phyloP scores from a whole-genome alignment of 92 coral and sea anemone species.

The Phenganax stokvisi region DNA sequence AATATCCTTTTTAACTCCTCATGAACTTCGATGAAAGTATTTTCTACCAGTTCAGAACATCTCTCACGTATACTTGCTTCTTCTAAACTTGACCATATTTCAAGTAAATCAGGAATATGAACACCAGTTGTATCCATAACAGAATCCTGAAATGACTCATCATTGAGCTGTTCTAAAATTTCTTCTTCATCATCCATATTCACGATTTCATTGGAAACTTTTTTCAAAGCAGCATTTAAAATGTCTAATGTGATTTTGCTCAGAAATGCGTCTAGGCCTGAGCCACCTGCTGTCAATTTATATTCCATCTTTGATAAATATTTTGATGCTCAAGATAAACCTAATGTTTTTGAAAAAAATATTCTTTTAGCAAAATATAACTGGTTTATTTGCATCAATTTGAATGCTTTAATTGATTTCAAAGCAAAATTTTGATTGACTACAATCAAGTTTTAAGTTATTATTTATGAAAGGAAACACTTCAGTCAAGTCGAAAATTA shows the following conservation, averaged over 20 bases:
- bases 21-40: neutral
- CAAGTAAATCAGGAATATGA: neutral
- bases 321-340: neutral
- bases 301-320: slow-evolving; percentile 4
- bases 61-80: neutral
- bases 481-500: neutral
- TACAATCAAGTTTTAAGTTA: neutral
- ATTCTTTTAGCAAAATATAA: neutral
- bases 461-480: neutral
- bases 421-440: neutral
- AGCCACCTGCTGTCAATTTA: neutral
- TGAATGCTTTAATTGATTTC: neutral
- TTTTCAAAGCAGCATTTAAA: slow-evolving; percentile 6
- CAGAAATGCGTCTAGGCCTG: slow-evolving; percentile 4
- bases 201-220: neutral
- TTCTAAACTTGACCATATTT: neutral
- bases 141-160: neutral
- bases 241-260: slow-evolving; percentile 5
- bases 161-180: slow-evolving; percentile 1
- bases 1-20: slow-evolving; percentile 6
- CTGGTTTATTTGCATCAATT: neutral
- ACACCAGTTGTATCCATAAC: neutral
- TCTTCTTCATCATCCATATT: slow-evolving; percentile 14
- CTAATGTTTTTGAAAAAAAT: neutral
- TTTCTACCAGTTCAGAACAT: slow-evolving; percentile 15